Conservation (phyloP, 2,888 invertebrate genomes). For the Blera fallax region DNA sequence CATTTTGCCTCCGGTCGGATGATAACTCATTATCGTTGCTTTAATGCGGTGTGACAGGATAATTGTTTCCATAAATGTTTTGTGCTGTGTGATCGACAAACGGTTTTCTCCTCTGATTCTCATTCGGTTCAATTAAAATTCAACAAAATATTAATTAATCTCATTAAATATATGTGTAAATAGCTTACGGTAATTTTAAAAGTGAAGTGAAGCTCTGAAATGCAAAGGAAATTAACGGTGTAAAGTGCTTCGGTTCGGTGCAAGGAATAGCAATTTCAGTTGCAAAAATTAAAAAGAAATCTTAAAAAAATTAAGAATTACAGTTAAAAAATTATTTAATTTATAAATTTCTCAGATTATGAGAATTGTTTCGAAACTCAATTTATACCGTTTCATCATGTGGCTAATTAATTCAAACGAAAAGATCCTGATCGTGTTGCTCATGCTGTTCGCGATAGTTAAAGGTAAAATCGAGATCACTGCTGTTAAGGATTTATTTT, state of each 20-base stretch:
- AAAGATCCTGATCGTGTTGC: slow-evolving; percentile 78
- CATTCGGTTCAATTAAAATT: background rate
- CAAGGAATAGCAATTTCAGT: background rate
- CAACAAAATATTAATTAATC: slow-evolving; percentile 11
- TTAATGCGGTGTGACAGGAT: slow-evolving; percentile 58
- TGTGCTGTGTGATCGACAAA: slow-evolving; percentile 1
- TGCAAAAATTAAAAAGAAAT: background rate
- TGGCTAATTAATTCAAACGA: slow-evolving; percentile 76
- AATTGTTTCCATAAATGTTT: slow-evolving; percentile 22
- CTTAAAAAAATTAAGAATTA: background rate
- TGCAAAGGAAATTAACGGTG: background rate
- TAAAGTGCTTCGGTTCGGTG: background rate
- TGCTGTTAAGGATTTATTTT: slow-evolving; percentile 5
- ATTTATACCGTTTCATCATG: slow-evolving; percentile 74
- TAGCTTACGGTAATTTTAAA: background rate
- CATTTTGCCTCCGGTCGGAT: slow-evolving; percentile 67
- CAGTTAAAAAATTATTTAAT: background rate
- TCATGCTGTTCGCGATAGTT: slow-evolving; percentile 76
- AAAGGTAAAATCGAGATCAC: slow-evolving; percentile 76
- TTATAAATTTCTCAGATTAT: slow-evolving; percentile 28
- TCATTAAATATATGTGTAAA: background rate
- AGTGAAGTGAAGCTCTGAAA: background rate
- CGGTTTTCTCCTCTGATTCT: background rate
- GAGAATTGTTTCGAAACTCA: slow-evolving; percentile 74
- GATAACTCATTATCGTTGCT: slow-evolving; percentile 66